Base-by-base conservation (phyloP, 2,113 vertebrate genomes). In the Mastomys coucha region DNA sequence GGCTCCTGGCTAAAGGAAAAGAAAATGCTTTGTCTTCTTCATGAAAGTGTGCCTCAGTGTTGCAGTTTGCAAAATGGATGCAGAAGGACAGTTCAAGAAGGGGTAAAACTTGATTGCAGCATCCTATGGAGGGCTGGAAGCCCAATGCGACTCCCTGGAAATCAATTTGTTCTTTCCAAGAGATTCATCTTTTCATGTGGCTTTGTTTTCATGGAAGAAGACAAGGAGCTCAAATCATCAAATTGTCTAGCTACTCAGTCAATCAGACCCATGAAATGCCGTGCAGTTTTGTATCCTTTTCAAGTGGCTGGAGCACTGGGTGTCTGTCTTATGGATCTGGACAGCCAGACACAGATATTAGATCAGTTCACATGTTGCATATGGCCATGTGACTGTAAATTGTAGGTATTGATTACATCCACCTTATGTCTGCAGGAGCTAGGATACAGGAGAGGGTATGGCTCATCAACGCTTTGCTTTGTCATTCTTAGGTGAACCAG, bases 11-110 rank as follows among this genome's bases (percentile, higher is more conserved):
- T 53, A 9, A 73, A 5, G 82, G 17, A 7, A 86, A 80, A 91
- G 72, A 28, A 70, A 84, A 12, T 36, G 10, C 1, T 75, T 86
- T 69, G 86, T 73, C 58, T n/a, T 10, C 13, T 31, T 5, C 0
- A 0, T 8, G 4, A 17, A 69, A 81, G 2, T 53, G 73, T 4
- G 67, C 0, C 7, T 56, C 16, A 5, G 0, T 3, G 49, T 90
- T 42, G 28, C 20, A 20, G 16, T 56, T 7, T 70, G 67, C 65
- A 49, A 72, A 76, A 45, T 63, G 67, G 42, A 49, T 49, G 13
- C 17, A 45, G 22, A 51, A 42, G 11, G 49, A 75, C 42, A 39
- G 12, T 78, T 87, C 14, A 70, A 12, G 89, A 69, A 42, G 20
- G 19, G 53, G 1, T 4, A 45, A 49, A 73, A 45, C 42, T 49